phyloP scores from a whole-genome alignment of 2,888 invertebrate species.

The Oscheius onirici region DNA sequence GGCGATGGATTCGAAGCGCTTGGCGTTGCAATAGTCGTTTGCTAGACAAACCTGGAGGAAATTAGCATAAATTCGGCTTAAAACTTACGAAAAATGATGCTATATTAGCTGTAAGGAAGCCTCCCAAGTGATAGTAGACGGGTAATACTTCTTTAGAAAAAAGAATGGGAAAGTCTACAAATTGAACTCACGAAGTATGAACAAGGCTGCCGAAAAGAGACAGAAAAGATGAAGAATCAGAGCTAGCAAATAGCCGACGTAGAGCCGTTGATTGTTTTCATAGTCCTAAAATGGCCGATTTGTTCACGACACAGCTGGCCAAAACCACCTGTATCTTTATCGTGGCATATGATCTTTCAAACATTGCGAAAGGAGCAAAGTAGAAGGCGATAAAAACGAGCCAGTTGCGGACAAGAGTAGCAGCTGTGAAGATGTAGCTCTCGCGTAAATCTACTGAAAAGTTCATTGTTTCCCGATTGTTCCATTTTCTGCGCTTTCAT shows the following conservation, averaged over 20 bases:
- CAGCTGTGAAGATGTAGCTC: constrained; percentile 35
- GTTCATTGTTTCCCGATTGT: no score
- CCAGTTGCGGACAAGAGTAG: constrained; percentile 39
- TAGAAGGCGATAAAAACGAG: constrained; percentile 46
- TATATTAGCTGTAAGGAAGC: constrained; percentile 37
- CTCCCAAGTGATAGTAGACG: constrained; percentile 37
- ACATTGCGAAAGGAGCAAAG: constrained; percentile 47
- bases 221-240: constrained; percentile 39
- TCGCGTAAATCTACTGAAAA: constrained; percentile 26
- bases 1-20: constrained; percentile 31
- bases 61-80: no score
- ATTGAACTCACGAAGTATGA: constrained; percentile 44
- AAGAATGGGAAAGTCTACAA: no score
- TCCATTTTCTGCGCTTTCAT: no score
- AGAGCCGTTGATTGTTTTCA: constrained; percentile 42
- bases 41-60: constrained; percentile 43
- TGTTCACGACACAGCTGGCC: background rate
- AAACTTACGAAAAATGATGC: constrained; percentile 42
- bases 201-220: constrained; percentile 33
- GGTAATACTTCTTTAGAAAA: constrained; percentile 38
- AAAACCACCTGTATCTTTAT: constrained; percentile 34
- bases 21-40: constrained; percentile 42
- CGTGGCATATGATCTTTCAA: constrained; percentile 43
- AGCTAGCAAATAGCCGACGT: constrained; percentile 42
- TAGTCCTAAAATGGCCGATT: constrained; percentile 36